These are phyloP conservation scores for Ophthalmotilapia sp. DNA, from an alignment of 2,113 vertebrate species.

Conservation along the genomic window DNA sequence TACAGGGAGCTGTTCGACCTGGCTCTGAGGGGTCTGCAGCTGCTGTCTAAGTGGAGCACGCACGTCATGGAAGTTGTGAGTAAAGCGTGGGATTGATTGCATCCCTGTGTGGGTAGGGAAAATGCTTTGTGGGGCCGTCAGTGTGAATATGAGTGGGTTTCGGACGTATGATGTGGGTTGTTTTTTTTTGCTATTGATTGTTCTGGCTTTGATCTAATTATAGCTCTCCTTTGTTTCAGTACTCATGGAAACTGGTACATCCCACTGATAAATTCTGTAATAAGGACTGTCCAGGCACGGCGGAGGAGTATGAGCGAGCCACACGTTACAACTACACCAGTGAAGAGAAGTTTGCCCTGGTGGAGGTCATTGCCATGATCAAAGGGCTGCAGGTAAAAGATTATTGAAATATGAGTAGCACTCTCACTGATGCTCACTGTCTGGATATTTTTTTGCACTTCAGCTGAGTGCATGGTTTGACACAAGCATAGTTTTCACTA, in stretches of 20 bases:
- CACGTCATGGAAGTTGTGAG: slow-evolving; percentile 99
- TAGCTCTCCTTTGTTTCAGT: slow-evolving; percentile 66
- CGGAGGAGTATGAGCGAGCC: slow-evolving; percentile 94
- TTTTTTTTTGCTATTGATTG: neutral
- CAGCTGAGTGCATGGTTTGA: neutral
- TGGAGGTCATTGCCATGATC: slow-evolving; percentile 99
- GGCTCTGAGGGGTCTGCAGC: slow-evolving; percentile 89
- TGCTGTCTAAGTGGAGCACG: slow-evolving; percentile 98
- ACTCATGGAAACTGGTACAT: slow-evolving; percentile 98
- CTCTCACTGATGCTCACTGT: neutral
- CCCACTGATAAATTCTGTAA: slow-evolving; percentile 99
- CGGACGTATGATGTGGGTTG: neutral
- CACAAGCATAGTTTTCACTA: neutral
- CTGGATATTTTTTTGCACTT: neutral
- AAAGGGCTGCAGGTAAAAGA: slow-evolving; percentile 85
- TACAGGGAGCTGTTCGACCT: slow-evolving; percentile 96
- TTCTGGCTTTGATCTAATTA: neutral
- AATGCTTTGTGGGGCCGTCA: neutral
- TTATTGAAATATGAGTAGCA: neutral
- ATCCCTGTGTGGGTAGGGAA: neutral
- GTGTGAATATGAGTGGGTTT: neutral
- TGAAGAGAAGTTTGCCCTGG: slow-evolving; percentile 97
- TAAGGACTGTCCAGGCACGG: slow-evolving; percentile 96
- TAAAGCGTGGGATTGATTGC: neutral
- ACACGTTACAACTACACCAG: slow-evolving; percentile 98